Evolutionary conservation across 1,140 invertebrate species (phyloP), one percentile per base, ranked within the genome.

Genomic region (Drosophila kanapiae): DNA sequence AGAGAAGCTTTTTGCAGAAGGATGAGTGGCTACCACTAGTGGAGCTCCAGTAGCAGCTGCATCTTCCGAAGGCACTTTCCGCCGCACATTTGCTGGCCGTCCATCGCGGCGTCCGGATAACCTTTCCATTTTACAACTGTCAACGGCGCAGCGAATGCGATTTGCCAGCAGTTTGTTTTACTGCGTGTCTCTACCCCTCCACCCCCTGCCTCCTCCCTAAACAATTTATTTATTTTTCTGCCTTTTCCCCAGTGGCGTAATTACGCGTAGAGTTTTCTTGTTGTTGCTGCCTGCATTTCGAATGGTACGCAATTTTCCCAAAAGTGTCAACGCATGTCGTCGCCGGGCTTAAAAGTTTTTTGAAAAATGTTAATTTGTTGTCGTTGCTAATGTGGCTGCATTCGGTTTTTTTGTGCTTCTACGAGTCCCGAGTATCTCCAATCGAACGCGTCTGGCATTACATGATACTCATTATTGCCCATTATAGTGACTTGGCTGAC

Each of bases 81-180:
- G 49, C 47, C 18, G 33, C 57, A 47, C 60, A 65, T 47, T 78
- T 62, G 75, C 48, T 51, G 59, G 16, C 42, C 54, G 69, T 56
- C 42, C 37, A 33, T 54, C 23, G 56, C 56, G 45, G 35, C 38
- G 40, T 68, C 51, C 54, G 61, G 64, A 77, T 87, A 88, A 82
- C 83, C 83, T 87, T 87, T 87, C 83, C 83, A 87, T 87, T 86
- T 83, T 77, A 67, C 64, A 83, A 87, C 83, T 87, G 84, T 87
- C 84, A 87, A 53, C 63, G 49, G 65, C 31, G 51, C 58, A 59
- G 76, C 75, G 54, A 82, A 82, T 78, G 49, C 74, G 65, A 72
- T 82, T 82, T 64, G 63, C 67, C 65, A 53, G 67, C 67, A 59
- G 53, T 78, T 79, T 78, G 76, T 69, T 79, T 71, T 53, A 72